Evolutionary conservation across 2,113 vertebrate species (phyloP), one percentile per base, ranked within the genome.

Genomic region (Coregonus clupeaformis): DNA sequence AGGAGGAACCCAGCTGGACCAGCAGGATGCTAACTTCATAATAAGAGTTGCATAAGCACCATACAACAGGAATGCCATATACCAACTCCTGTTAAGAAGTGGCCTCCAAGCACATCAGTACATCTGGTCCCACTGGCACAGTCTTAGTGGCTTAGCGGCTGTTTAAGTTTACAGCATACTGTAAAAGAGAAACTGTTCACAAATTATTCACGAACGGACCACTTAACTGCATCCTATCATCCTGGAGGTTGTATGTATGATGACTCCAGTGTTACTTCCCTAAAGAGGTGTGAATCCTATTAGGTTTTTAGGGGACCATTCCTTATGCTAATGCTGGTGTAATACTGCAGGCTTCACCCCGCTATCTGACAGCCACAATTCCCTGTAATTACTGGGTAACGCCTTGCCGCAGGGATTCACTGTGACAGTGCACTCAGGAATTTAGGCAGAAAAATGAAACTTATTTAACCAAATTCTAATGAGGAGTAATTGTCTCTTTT

Each of bases 331-430:
- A 60, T 60, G 57, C 57, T 42, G 77, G 67, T 73, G 77, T 71
- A 68, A 65, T 69, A 75, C 64, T 65, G 71, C 81, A 87, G 79
- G 71, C 84, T 79, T 85, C 87, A 83, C 87, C 87, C 92, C 25
- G 25, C 24, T 27, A 11, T 84, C 86, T 85, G 89, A 90, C 90
- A 92, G 76, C 84, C 85, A 84, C 84, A 86, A 89, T 93, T 91
- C 92, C 79, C 91, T 90, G 90, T 93, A 94, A 94, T 93, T 92
- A 93, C 24, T 90, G 85, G 91, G 92, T 89, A 86, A 91, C 74
- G 90, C n/a, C 83, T 87, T 52, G 70, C 85, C 88, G 89, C 90
- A 89, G 81, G 85, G 87, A 89, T 91, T 87, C 77, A 65, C 20
- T 63, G 70, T 80, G 77, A 84, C 70, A 77, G 76, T 76, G 65